Evolutionary conservation across 2,888 invertebrate genomes (phyloP).

Genomic region (Gasteruption jaculator): DNA sequence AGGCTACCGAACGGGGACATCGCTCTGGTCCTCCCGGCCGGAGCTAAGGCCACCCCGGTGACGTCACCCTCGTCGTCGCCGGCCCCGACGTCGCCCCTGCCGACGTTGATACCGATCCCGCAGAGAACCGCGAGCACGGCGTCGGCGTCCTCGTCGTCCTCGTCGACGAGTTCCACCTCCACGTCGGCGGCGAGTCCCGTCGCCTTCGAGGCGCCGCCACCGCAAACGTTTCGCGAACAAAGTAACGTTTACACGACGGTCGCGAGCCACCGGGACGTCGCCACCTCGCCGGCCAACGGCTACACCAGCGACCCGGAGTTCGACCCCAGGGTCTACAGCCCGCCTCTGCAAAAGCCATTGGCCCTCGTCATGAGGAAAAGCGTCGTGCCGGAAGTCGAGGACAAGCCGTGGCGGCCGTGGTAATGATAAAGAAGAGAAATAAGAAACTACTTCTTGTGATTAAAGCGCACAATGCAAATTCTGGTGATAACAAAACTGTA

Average conservation of each 20-base stretch:
- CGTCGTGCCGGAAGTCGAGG: conserved; percentile 58
- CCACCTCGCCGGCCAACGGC: conserved; percentile 48
- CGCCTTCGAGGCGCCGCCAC: conserved; percentile 54
- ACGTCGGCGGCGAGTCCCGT: conserved; percentile 52
- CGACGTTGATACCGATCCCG: conserved; percentile 71
- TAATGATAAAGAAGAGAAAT: conserved; percentile 38
- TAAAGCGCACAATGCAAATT: no score
- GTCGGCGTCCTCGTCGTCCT: conserved; percentile 62
- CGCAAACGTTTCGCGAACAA: conserved; percentile 53
- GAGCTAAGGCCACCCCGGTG: conserved; percentile 53
- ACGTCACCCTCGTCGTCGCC: conserved; percentile 50
- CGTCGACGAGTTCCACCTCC: conserved; percentile 51
- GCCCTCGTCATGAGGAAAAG: conserved; percentile 70
- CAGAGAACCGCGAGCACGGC: conserved; percentile 70
- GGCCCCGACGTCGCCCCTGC: conserved; percentile 55
- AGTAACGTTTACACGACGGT: conserved; percentile 30
- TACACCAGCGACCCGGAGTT: conserved; percentile 48
- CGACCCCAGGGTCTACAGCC: conserved; percentile 50
- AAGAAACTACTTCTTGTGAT: conserved; percentile 5
- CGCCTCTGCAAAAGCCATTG: conserved; percentile 59
- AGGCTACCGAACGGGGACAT: conserved; percentile 79
- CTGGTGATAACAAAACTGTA: no score
- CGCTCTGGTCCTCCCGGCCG: conserved; percentile 72
- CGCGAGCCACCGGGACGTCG: conserved; percentile 54
- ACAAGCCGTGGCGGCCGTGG: conserved; percentile 82